A percentile compares a stretch with the other conserved stretches of the same genome.
phyloP scores from a whole-genome alignment of 2,888 invertebrate genomes.

The Notocelia uddmanniana region DNA sequence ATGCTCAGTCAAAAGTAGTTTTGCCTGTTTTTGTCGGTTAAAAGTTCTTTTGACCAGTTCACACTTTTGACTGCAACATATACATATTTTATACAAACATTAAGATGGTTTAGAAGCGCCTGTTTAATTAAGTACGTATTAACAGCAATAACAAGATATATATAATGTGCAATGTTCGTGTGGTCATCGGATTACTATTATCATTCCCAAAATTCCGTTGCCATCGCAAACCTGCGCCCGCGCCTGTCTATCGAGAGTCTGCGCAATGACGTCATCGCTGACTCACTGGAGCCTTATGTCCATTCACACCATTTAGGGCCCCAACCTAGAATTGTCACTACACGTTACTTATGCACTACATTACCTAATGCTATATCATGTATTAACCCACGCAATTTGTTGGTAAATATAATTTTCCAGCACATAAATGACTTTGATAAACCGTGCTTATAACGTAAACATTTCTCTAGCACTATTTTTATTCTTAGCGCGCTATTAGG shows the following conservation, averaged over 20 bases:
- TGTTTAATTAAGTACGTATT: neutral
- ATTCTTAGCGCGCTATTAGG: neutral
- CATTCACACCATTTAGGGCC: conserved; percentile 34
- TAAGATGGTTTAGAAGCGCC: neutral
- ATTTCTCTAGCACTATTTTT: neutral
- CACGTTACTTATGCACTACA: conserved; percentile 20
- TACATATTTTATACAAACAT: neutral
- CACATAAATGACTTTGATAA: neutral
- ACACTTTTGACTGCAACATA: too few species aligned
- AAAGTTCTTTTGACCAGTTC: too few species aligned
- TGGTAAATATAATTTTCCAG: neutral
- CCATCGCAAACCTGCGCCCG: conserved; percentile 23
- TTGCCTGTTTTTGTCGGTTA: too few species aligned
- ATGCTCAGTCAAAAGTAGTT: too few species aligned
- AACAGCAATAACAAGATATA: neutral
- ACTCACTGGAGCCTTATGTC: conserved; percentile 51
- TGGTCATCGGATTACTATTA: conserved; percentile 15
- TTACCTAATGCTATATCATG: conserved; percentile 5
- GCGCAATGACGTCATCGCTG: conserved; percentile 61
- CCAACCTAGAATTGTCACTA: conserved; percentile 13
- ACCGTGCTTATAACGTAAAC: neutral
- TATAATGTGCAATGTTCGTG: neutral
- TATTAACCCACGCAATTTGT: conserved; percentile 15
- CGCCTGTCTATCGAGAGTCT: conserved; percentile 37
- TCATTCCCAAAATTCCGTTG: conserved; percentile 24